Evolutionary conservation across 2,113 vertebrate genomes (phyloP).

Genomic region (Bambusicola thoracicus): DNA sequence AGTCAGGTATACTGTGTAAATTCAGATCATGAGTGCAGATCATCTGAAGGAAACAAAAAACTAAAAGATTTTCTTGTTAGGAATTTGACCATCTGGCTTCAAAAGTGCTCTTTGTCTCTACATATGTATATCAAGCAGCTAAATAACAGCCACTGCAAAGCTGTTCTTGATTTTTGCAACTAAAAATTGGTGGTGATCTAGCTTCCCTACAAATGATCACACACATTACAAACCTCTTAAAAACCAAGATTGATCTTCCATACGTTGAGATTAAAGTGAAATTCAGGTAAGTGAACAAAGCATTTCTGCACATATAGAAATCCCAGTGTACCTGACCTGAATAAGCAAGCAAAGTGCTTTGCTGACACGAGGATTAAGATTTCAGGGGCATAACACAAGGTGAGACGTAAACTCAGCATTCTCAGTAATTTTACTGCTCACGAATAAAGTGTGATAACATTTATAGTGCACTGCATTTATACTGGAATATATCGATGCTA

Average conservation of each 20-base stretch:
- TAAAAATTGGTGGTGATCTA: neutral
- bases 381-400: neutral
- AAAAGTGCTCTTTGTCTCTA: neutral
- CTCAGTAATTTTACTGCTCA: neutral
- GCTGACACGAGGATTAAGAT: neutral
- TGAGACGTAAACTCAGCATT: neutral
- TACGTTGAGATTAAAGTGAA: neutral
- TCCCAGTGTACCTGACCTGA: neutral
- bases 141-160: neutral
- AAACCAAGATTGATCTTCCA: neutral
- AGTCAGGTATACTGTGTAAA: neutral
- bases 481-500: neutral
- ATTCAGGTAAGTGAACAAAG: neutral
- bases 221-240: neutral
- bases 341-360: neutral
- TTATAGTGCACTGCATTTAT: neutral
- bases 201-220: neutral
- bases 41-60: neutral
- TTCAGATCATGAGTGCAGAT: neutral
- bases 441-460: neutral
- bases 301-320: neutral
- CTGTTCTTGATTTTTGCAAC: neutral
- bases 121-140: neutral
- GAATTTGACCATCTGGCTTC: neutral
- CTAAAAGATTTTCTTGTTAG: neutral